Evolutionary conservation across 2,797 vertebrate genomes (phyloP), one percentile per base, ranked within the genome.

Genomic region (Urophycis tenuis): DNA sequence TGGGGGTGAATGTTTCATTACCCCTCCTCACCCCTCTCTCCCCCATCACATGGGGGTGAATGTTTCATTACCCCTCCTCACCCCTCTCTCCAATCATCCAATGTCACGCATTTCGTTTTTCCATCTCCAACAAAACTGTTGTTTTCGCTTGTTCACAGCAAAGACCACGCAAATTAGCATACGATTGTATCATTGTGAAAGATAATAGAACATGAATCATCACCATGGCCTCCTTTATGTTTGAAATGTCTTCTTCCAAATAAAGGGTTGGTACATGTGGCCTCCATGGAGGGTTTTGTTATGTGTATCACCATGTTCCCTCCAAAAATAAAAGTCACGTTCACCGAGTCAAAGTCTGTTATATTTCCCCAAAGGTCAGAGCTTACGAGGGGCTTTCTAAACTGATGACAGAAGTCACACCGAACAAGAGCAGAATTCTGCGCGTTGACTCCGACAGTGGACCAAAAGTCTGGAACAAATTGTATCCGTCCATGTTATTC

Each of bases 371-470:
- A 71, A 53, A 79, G 77, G 81, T 83, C 75, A 11, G 41, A 3
- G 39, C 30, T 60, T 8, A 60, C 10, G 69, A 90, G 85, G 64
- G 77, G 81, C 85, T 87, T 83, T 80, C 71, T 85, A 78, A 80
- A 82, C 81, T 88, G 77, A 79, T 78, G 82, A 85, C 89, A 87
- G 81, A 78, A 89, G 76, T 87, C 85, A 72, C 84, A 88, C 30
- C 36, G 75, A 36, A 73, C 67, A 33, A 79, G 35, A 81, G 77
- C 81, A 83, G 76, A 71, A 79, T 83, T 77, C 67, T 75, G 81
- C 84, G 86, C 80, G 69, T 72, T 87, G 78, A 80, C 79, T 78
- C 36, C 82, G 87, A 79, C 60, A 83, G 78, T 35, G 75, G 36
- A 76, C 78, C 73, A 74, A 74, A 84, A 87, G 76, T 76, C 78